A percentile compares a stretch with the other conserved stretches of the same genome.
Conservation (phyloP, 2,888 invertebrate species). For the Acrobasis suavella region DNA sequence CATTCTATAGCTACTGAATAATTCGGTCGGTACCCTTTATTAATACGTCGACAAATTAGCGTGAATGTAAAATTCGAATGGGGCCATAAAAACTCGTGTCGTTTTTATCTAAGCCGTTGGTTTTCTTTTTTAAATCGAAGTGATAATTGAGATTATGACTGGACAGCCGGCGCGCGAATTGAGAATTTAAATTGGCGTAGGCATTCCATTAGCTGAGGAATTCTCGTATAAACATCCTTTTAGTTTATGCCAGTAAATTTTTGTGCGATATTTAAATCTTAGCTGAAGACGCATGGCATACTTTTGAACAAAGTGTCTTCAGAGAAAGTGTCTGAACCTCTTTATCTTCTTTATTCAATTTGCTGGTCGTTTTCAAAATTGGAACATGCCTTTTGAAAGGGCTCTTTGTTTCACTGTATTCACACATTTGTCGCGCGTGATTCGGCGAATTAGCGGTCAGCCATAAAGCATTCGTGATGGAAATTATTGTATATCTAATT, state of each 20-base stretch:
- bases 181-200: slow-evolving; percentile 68
- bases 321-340: not conserved
- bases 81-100: slow-evolving; percentile 73
- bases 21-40: slow-evolving; percentile 75
- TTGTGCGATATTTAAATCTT: slow-evolving; percentile 1
- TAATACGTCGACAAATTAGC: slow-evolving; percentile 79
- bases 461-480: slow-evolving; percentile 58
- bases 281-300: not conserved
- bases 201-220: slow-evolving; percentile 10
- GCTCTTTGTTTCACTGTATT: slow-evolving; percentile 30
- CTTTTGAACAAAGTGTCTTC: not conserved
- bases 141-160: slow-evolving; percentile 81
- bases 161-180: slow-evolving; percentile 50
- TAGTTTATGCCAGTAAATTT: slow-evolving; percentile 14
- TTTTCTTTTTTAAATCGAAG: slow-evolving; percentile 71
- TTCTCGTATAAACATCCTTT: slow-evolving; percentile 22
- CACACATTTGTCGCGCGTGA: slow-evolving; percentile 55
- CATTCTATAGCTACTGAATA: slow-evolving; percentile 77
- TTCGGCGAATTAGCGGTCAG: slow-evolving; percentile 61
- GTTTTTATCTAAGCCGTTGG: slow-evolving; percentile 54
- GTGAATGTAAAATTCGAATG: slow-evolving; percentile 78
- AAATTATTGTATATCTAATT: slow-evolving; percentile 72
- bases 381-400: slow-evolving; percentile 4
- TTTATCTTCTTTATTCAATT: not conserved
- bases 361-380: slow-evolving; percentile 11